Conservation (phyloP, 2,888 invertebrate species). For the Nineta flava region DNA sequence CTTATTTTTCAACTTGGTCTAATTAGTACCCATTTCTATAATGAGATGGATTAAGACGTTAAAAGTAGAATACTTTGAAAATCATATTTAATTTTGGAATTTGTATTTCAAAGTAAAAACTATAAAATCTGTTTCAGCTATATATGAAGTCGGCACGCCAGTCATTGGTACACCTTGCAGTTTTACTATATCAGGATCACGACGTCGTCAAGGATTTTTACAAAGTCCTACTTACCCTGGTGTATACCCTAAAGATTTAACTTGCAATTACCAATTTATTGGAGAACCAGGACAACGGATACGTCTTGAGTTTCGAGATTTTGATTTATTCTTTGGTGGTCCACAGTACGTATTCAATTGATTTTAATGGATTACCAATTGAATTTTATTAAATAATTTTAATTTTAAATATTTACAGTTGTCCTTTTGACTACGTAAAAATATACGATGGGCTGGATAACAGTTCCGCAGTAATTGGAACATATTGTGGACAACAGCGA, state of each 20-base stretch:
- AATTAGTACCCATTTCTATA: too few species aligned
- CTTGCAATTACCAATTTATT: slow-evolving; percentile 84
- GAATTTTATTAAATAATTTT: slow-evolving; percentile 1
- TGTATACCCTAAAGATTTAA: slow-evolving; percentile 91
- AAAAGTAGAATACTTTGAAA: not conserved
- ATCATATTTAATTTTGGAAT: too few species aligned
- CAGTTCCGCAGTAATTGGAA: slow-evolving; percentile 80
- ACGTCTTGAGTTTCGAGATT: slow-evolving; percentile 90
- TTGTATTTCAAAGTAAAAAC: too few species aligned
- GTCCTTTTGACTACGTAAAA: slow-evolving; percentile 96
- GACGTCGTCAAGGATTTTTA: slow-evolving; percentile 65
- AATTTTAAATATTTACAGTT: slow-evolving; percentile 46
- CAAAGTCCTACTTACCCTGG: slow-evolving; percentile 98
- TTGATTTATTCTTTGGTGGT: slow-evolving; percentile 96
- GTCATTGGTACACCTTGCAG: slow-evolving; percentile 77
- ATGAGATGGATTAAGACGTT: not conserved
- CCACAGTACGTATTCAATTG: slow-evolving; percentile 83
- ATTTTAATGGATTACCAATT: not conserved
- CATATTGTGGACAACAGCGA: slow-evolving; percentile 93
- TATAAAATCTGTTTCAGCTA: slow-evolving; percentile 42
- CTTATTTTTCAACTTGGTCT: too few species aligned
- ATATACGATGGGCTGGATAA: slow-evolving; percentile 90
- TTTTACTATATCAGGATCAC: slow-evolving; percentile 62
- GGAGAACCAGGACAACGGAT: slow-evolving; percentile 83
- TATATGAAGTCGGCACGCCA: slow-evolving; percentile 83